Evolutionary conservation across 1,140 invertebrate species (phyloP).

Genomic region (Trichonephila clavipes): DNA sequence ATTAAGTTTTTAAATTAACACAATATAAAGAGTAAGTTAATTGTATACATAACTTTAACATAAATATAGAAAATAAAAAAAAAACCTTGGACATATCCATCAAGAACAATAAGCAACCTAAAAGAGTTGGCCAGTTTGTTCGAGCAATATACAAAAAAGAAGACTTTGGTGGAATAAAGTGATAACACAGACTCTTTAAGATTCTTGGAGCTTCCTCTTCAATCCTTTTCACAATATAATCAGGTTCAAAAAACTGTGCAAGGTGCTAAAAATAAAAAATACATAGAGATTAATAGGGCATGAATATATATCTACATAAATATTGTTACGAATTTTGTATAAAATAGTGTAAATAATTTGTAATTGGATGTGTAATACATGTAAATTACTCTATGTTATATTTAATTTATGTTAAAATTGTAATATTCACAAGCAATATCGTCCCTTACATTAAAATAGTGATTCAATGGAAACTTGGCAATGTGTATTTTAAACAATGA

Average conservation of each 20-base stretch:
- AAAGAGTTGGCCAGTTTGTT: conserved; percentile 25
- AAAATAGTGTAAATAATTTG: too few relatives aligned
- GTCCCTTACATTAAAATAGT: too few relatives aligned
- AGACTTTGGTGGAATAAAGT: conserved; percentile 36
- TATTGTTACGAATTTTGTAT: not conserved
- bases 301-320: not conserved
- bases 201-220: conserved; percentile 64
- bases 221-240: conserved; percentile 31
- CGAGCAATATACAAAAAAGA: conserved; percentile 50
- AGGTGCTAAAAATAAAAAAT: conserved; percentile 40
- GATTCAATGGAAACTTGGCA: too few relatives aligned
- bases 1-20: too few relatives aligned
- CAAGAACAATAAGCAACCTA: conserved; percentile 52
- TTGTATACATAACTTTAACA: too few relatives aligned
- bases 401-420: too few relatives aligned
- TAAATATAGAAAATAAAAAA: not conserved
- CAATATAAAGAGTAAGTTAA: too few relatives aligned
- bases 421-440: too few relatives aligned
- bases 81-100: conserved; percentile 46
- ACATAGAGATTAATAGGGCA: not conserved
- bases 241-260: conserved; percentile 16
- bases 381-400: too few relatives aligned
- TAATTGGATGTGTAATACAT: too few relatives aligned
- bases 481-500: too few relatives aligned
- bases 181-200: conserved; percentile 60